Evolutionary conservation across 2,888 invertebrate genomes (phyloP).

Genomic region (Meghimatium bilineatum): DNA sequence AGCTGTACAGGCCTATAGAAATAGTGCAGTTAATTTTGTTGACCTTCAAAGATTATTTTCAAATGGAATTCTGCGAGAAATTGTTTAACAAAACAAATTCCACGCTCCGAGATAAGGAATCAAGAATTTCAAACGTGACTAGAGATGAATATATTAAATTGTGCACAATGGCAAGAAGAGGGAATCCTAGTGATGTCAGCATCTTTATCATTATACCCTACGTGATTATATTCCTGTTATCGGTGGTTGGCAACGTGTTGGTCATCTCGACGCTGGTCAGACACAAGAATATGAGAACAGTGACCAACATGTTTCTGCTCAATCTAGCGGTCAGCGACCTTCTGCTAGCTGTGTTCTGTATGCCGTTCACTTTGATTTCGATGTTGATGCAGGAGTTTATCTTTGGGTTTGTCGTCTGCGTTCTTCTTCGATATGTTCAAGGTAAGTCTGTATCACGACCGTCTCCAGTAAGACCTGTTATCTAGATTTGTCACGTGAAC

Average conservation of each 20-base stretch:
- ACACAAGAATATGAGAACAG: slow-evolving; percentile 78
- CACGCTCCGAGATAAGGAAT: not conserved
- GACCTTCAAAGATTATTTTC: no score
- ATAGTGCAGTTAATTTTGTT: no score
- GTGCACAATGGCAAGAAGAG: slow-evolving; percentile 17
- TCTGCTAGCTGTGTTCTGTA: slow-evolving; percentile 87
- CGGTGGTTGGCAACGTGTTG: slow-evolving; percentile 86
- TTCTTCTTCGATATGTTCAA: slow-evolving; percentile 85
- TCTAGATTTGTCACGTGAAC: no score
- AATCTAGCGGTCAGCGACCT: slow-evolving; percentile 83
- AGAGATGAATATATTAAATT: slow-evolving; percentile 23
- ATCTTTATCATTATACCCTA: slow-evolving; percentile 77
- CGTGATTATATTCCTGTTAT: slow-evolving; percentile 85
- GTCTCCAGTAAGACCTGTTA: no score
- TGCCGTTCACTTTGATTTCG: slow-evolving; percentile 85
- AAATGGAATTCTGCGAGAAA: slow-evolving; percentile 34
- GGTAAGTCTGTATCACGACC: slow-evolving; percentile 79
- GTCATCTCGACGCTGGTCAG: slow-evolving; percentile 83
- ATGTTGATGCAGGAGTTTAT: slow-evolving; percentile 83
- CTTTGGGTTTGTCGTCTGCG: slow-evolving; percentile 85
- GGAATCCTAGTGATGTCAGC: slow-evolving; percentile 29
- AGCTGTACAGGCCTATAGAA: no score
- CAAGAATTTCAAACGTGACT: slow-evolving; percentile 41
- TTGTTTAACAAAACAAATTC: slow-evolving; percentile 46
- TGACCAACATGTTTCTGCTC: slow-evolving; percentile 79